Conservation (phyloP, 2,113 vertebrate genomes). For the Illadopsis cleaveri region DNA sequence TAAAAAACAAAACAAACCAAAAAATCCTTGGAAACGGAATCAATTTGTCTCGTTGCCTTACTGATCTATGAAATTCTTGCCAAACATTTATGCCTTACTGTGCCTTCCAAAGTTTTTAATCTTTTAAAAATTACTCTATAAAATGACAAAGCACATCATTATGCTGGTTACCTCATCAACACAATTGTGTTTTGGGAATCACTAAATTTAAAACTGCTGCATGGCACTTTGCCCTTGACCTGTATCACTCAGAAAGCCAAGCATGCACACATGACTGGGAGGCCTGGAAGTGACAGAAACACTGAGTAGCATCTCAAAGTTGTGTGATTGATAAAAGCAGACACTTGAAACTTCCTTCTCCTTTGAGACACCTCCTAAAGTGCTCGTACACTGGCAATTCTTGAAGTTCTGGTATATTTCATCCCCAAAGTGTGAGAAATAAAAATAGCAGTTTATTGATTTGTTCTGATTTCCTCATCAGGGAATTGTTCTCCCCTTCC, state of each 20-base stretch:
- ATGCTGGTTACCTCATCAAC: constrained; percentile 22
- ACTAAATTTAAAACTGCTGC: constrained; percentile 21
- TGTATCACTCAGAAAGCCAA: neutral
- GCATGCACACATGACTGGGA: neutral
- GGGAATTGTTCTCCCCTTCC: neutral
- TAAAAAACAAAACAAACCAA: neutral
- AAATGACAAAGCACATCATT: constrained; percentile 13
- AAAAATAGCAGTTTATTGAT: neutral
- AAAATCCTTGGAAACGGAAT: constrained; percentile 29
- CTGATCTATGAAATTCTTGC: constrained; percentile 2
- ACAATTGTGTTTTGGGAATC: constrained; percentile 13
- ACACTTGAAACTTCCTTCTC: neutral
- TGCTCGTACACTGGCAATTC: neutral
- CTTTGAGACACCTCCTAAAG: neutral
- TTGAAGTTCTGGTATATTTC: neutral
- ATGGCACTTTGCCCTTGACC: constrained; percentile 22
- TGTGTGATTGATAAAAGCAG: neutral
- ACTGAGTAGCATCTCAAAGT: neutral
- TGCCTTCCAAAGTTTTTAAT: constrained; percentile 9
- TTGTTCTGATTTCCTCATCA: neutral
- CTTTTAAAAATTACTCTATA: neutral
- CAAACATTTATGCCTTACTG: neutral
- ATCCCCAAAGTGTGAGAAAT: neutral
- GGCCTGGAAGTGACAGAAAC: neutral
- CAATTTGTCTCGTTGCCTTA: neutral